Evolutionary conservation across 2,797 vertebrate species (phyloP).

Genomic region (Phaenicophaeus curvirostris): DNA sequence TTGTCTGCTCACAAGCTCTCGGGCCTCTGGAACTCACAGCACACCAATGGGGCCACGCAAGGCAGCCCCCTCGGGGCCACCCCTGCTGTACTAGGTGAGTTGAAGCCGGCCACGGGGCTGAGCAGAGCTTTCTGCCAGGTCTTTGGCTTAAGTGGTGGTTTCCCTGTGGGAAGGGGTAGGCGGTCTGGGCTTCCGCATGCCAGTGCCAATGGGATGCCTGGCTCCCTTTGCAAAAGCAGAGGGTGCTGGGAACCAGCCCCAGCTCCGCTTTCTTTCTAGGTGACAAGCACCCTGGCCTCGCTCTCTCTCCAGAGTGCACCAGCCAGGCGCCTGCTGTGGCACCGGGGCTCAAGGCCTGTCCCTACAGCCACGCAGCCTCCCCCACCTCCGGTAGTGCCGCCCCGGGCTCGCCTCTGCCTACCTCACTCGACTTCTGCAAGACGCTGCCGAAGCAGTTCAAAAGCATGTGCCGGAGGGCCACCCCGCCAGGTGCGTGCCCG

Average conservation of each 20-base stretch:
- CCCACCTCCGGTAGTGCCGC: conserved; percentile 78
- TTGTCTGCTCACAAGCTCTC: conserved; percentile 98
- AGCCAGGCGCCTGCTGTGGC: conserved; percentile 79
- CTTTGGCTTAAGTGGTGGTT: not conserved
- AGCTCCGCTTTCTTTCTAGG: conserved; percentile 52
- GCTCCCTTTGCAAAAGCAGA: not conserved
- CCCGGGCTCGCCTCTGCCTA: conserved; percentile 84
- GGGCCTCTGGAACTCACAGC: conserved; percentile 96
- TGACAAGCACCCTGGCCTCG: conserved; percentile 41
- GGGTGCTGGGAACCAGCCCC: not conserved
- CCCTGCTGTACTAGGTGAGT: conserved; percentile 87
- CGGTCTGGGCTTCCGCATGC: not conserved
- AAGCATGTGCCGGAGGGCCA: conserved; percentile 91
- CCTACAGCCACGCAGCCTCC: conserved; percentile 87
- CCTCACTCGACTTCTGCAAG: conserved; percentile 93
- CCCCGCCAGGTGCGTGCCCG: conserved; percentile 84
- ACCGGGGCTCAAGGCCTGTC: conserved; percentile 86
- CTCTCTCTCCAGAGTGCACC: conserved; percentile 33
- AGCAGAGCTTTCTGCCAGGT: not conserved
- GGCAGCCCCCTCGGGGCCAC: conserved; percentile 85
- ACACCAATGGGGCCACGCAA: conserved; percentile 87
- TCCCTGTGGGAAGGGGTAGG: not conserved
- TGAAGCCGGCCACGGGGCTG: fast-evolving
- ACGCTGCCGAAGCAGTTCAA: conserved; percentile 94
- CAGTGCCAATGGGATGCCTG: not conserved